Percentiles rank a stretch among this genome's conserved stretches.
Evolutionary conservation across 2,888 invertebrate species (phyloP).

Genomic region (Torymus tubicola): DNA sequence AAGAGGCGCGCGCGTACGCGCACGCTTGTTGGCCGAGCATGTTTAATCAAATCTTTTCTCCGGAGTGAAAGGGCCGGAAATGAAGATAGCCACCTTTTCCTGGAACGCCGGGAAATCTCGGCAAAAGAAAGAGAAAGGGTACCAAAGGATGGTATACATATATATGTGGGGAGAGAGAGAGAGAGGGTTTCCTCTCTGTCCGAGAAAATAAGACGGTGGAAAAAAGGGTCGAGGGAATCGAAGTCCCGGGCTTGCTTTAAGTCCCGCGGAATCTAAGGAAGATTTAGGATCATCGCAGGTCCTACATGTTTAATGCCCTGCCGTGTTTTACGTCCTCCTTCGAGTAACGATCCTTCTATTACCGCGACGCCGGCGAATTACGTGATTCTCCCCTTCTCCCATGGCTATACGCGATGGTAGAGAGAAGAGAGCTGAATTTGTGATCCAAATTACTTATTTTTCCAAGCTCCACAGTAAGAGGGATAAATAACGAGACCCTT

Average conservation of each 20-base stretch:
- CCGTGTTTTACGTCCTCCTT: conserved; percentile 59
- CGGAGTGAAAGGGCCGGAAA: conserved; percentile 19
- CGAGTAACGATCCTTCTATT: conserved; percentile 51
- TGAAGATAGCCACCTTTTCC: conserved; percentile 17
- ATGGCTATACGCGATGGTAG: too few species aligned
- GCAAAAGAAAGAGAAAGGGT: conserved; percentile 30
- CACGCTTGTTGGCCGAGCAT: not conserved
- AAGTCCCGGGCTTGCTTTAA: conserved; percentile 41
- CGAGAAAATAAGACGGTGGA: conserved; percentile 53
- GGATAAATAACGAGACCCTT: not conserved
- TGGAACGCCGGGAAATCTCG: conserved; percentile 49
- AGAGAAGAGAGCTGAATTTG: too few species aligned
- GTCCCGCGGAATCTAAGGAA: conserved; percentile 58
- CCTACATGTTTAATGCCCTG: conserved; percentile 63
- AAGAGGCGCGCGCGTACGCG: not conserved
- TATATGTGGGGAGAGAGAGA: conserved; percentile 32
- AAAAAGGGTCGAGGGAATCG: conserved; percentile 50
- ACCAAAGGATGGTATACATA: not conserved
- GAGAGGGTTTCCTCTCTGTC: conserved; percentile 27
- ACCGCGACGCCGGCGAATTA: conserved; percentile 46
- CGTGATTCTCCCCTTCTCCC: conserved; percentile 31
- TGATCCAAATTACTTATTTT: conserved; percentile 44
- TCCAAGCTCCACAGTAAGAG: conserved; percentile 5
- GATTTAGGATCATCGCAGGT: conserved; percentile 63
- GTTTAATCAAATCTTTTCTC: conserved; percentile 44